Conservation (phyloP, 2,888 invertebrate genomes). For the Noctua janthe region DNA sequence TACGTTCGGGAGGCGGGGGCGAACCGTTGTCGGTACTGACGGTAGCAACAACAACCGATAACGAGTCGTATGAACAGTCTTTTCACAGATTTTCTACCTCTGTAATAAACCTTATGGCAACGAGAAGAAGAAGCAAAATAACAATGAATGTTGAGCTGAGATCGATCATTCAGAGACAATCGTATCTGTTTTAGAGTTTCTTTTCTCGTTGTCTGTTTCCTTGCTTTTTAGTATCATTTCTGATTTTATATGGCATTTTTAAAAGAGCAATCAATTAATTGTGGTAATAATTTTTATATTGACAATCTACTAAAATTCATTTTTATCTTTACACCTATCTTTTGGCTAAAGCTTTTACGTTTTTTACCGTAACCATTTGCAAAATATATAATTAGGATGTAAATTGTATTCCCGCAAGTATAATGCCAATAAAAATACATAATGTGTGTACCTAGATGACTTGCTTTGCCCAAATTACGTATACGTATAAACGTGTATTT, state of each 20-base stretch:
- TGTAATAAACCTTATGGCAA: background rate
- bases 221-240: background rate
- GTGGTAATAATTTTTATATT: no score
- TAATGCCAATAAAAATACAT: background rate
- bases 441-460: background rate
- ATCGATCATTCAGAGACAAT: conserved; percentile 12
- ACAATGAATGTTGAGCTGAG: background rate
- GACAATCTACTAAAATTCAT: no score
- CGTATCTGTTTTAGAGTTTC: background rate
- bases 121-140: background rate
- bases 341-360: no score
- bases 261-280: background rate
- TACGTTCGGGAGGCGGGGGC: conserved; percentile 32
- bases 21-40: conserved; percentile 16
- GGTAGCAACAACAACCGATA: conserved; percentile 16
- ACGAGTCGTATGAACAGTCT: background rate
- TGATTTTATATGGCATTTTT: background rate
- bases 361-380: background rate
- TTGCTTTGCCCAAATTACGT: background rate
- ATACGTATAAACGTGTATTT: background rate
- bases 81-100: background rate
- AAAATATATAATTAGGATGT: background rate
- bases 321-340: no score
- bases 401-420: background rate
- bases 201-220: background rate